These are phyloP conservation scores for Taenioides sp. DNA, from an alignment of 2,797 vertebrate genomes.

Conservation along the genomic window DNA sequence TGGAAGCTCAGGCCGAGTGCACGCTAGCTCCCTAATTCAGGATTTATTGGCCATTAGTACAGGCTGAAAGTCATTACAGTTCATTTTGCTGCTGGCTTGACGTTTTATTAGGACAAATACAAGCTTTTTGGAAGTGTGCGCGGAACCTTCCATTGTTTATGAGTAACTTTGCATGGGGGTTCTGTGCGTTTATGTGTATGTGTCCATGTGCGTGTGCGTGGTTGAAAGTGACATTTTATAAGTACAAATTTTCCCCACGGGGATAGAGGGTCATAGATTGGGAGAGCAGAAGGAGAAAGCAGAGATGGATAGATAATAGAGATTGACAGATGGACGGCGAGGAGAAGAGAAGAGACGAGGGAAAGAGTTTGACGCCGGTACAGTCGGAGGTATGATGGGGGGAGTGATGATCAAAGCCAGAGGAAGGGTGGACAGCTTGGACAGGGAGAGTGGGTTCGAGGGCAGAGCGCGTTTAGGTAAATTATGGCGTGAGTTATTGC, in stretches of 20 bases:
- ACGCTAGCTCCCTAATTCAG: constrained; percentile 77
- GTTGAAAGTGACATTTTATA: constrained; percentile 72
- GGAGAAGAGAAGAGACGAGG: constrained; percentile 3
- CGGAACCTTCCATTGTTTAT: constrained; percentile 41
- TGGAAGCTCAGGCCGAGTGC: constrained; percentile 44
- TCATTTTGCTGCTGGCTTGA: constrained; percentile 84
- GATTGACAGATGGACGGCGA: constrained; percentile 50
- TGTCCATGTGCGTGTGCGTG: constrained; percentile 38
- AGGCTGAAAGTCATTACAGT: constrained; percentile 87
- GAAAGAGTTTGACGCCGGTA: constrained; percentile 26
- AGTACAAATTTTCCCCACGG: constrained; percentile 76
- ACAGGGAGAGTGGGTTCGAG: not conserved
- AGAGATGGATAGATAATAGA: constrained; percentile 57
- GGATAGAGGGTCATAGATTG: constrained; percentile 66
- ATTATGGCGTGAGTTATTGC: constrained; percentile 4
- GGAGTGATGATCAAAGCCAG: not conserved
- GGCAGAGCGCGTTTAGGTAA: not conserved
- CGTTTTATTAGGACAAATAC: constrained; percentile 86
- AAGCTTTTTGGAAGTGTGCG: constrained; percentile 64
- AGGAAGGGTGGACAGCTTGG: too few species aligned
- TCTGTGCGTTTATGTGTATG: constrained; percentile 8
- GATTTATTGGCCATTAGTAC: constrained; percentile 88
- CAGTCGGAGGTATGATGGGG: constrained; percentile 31
- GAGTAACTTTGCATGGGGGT: constrained; percentile 49
- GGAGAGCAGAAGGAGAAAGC: constrained; percentile 63